Evolutionary conservation across 2,113 vertebrate species (phyloP).

Genomic region (Mesoclemmys tuberculata): DNA sequence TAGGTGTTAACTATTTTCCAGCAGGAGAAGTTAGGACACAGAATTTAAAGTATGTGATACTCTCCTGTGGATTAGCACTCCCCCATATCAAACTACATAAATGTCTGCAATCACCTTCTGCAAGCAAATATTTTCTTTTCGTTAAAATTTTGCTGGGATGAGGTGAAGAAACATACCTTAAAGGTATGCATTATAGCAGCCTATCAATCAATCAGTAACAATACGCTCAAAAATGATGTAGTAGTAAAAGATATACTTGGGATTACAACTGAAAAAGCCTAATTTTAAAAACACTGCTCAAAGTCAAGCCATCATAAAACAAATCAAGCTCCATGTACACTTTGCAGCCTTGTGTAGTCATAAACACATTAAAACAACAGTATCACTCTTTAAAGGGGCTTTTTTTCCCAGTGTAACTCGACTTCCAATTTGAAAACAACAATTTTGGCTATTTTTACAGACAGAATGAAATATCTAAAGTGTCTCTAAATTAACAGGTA

Average conservation of each 20-base stretch:
- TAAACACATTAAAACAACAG: conserved; percentile 57
- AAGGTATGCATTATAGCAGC: conserved; percentile 72
- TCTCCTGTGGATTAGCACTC: conserved; percentile 39
- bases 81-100: conserved; percentile 65
- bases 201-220: conserved; percentile 55
- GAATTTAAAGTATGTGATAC: not conserved
- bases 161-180: conserved; percentile 60
- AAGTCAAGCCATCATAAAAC: conserved; percentile 66
- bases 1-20: conserved; percentile 47
- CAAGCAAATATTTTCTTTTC: conserved; percentile 69
- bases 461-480: conserved; percentile 73
- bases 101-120: conserved; percentile 65
- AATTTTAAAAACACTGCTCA: conserved; percentile 36
- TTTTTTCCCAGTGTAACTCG: not conserved
- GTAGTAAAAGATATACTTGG: conserved; percentile 58
- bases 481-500: conserved; percentile 81
- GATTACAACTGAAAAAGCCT: conserved; percentile 64
- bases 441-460: conserved; percentile 70
- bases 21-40: not conserved
- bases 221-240: conserved; percentile 59
- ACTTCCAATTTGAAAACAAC: conserved; percentile 67
- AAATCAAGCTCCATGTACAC: conserved; percentile 66
- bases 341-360: conserved; percentile 48
- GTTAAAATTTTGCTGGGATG: conserved; percentile 44
- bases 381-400: conserved; percentile 41